These are phyloP conservation scores for Caenorhabditis latens DNA, from an alignment of 1,140 invertebrate species.

Conservation along the genomic window DNA sequence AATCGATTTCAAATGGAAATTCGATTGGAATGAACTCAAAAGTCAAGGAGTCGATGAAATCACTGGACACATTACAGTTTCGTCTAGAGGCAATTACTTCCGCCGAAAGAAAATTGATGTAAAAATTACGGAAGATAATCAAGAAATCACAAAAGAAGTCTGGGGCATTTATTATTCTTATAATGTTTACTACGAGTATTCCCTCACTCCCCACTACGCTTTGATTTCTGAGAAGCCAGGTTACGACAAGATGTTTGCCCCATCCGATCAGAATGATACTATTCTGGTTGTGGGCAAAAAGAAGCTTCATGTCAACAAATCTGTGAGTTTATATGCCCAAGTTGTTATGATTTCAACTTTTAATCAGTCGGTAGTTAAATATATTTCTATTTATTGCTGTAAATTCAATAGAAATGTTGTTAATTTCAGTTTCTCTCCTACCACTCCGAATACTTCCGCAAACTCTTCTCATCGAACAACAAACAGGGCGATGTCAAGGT, in stretches of 20 bases:
- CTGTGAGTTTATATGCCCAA: too few species aligned
- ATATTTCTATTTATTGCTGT: too few species aligned
- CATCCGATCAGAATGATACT: neutral
- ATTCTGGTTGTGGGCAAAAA: neutral
- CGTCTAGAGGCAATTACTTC: neutral
- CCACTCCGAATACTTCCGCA: neutral
- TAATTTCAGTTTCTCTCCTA: neutral
- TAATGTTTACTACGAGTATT: neutral
- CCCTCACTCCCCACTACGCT: neutral
- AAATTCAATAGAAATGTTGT: neutral
- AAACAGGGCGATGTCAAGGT: too few species aligned
- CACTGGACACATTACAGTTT: neutral
- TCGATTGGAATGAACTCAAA: constrained; percentile 3
- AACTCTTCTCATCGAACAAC: neutral
- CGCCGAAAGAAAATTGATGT: too few species aligned
- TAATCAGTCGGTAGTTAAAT: too few species aligned
- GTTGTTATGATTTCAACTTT: too few species aligned
- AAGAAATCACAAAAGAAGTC: neutral
- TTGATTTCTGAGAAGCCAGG: neutral
- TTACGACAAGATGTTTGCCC: neutral
- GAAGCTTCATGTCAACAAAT: too few species aligned
- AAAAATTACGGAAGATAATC: neutral
- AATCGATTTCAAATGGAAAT: neutral
- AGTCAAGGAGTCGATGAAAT: neutral
- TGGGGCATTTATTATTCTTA: neutral